A percentile compares a stretch with the other conserved stretches of the same genome.
These are phyloP conservation scores for Catharus ustulatus DNA, from an alignment of 2,797 vertebrate genomes.

Conservation along the genomic window DNA sequence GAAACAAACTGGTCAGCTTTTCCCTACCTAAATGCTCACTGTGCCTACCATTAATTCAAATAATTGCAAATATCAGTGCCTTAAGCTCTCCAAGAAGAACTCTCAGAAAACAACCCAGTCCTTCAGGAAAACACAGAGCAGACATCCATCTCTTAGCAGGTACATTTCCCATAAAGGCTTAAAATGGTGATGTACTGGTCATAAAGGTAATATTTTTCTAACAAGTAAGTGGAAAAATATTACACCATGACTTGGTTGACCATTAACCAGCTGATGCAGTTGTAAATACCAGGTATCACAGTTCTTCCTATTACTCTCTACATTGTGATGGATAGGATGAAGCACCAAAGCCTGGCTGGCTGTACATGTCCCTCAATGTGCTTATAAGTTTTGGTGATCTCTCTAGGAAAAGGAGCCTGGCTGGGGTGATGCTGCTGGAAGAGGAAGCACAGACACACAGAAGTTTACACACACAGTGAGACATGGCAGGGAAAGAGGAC, in stretches of 20 bases:
- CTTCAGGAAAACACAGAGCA: background rate
- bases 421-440: background rate
- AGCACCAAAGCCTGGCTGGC: background rate
- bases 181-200: background rate
- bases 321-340: background rate
- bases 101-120: background rate
- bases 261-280: background rate
- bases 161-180: background rate
- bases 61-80: background rate
- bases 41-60: background rate
- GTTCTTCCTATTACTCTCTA: background rate
- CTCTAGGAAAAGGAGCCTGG: background rate
- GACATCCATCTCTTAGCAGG: background rate
- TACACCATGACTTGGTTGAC: background rate
- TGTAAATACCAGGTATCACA: background rate
- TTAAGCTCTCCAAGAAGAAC: background rate
- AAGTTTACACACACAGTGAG: background rate
- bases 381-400: background rate
- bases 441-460: accelerated
- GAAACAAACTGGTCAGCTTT: background rate
- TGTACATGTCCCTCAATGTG: background rate
- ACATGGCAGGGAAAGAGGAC: background rate
- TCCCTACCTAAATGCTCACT: background rate
- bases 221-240: background rate
- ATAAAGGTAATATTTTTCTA: background rate